Evolutionary conservation across 2,797 vertebrate species (phyloP).

Genomic region (Knipowitschia caucasica): DNA sequence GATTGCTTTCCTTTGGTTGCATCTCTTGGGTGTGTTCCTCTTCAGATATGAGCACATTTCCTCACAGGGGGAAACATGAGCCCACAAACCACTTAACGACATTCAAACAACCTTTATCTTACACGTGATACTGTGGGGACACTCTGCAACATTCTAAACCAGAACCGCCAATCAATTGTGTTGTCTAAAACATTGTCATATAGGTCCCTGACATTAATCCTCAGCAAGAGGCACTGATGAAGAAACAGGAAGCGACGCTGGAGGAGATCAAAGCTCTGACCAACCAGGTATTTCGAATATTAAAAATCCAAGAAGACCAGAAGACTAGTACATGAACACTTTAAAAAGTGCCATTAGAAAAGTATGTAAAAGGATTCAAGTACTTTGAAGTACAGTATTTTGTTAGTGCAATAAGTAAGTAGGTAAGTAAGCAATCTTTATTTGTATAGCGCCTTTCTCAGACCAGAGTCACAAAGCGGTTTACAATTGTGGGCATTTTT

Average conservation of each 20-base stretch:
- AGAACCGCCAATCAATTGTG: constrained; percentile 33
- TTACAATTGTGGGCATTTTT: no score
- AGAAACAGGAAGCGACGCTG: constrained; percentile 84
- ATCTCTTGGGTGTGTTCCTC: constrained; percentile 47
- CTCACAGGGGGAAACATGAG: constrained; percentile 43
- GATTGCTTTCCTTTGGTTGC: constrained; percentile 62
- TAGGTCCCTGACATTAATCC: constrained; percentile 78
- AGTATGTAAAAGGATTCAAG: no score
- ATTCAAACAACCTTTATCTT: constrained; percentile 32
- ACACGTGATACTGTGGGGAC: constrained; percentile 25
- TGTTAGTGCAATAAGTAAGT: no score
- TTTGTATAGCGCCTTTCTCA: no score
- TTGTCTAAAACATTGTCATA: constrained; percentile 56
- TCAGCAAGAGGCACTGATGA: constrained; percentile 83
- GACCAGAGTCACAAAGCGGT: no score
- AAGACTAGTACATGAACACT: background rate
- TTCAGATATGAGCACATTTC: constrained; percentile 22
- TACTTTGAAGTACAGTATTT: no score
- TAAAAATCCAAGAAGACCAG: background rate
- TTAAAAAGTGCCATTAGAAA: background rate
- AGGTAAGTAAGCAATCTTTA: no score
- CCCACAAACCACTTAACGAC: constrained; percentile 35
- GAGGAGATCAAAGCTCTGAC: constrained; percentile 81
- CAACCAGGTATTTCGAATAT: constrained; percentile 84
- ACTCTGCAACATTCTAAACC: constrained; percentile 4